Percentiles rank a stretch among this genome's conserved stretches.
phyloP scores from a whole-genome alignment of 2,888 invertebrate genomes.

The Deroplatys truncata region DNA sequence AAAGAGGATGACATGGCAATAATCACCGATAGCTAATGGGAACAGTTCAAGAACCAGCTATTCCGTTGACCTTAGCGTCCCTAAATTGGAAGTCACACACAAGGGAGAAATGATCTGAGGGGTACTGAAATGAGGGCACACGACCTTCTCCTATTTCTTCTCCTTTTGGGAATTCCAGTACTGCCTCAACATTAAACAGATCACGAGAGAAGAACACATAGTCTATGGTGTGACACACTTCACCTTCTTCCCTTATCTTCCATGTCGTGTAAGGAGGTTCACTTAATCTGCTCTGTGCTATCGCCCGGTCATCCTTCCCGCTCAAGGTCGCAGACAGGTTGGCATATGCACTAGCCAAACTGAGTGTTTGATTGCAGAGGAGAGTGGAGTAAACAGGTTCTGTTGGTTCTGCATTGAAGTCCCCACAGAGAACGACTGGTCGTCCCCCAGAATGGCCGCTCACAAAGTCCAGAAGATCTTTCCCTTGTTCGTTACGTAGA shows the following conservation, averaged over 20 bases:
- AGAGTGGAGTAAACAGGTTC: conserved; percentile 66
- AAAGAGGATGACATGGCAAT: not conserved
- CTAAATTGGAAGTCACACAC: conserved; percentile 55
- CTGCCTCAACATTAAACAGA: conserved; percentile 52
- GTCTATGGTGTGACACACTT: conserved; percentile 69
- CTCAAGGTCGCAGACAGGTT: conserved; percentile 29
- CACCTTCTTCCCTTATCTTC: conserved; percentile 68
- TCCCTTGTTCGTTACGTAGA: conserved; percentile 66
- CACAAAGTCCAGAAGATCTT: conserved; percentile 59
- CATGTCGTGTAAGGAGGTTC: conserved; percentile 73
- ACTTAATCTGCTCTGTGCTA: conserved; percentile 33
- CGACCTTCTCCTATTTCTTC: conserved; percentile 62
- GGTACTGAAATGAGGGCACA: conserved; percentile 64
- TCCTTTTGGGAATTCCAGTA: conserved; percentile 58
- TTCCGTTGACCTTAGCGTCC: not conserved
- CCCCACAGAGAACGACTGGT: conserved; percentile 65
- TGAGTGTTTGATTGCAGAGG: conserved; percentile 44
- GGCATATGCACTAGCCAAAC: conserved; percentile 53
- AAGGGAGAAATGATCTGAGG: conserved; percentile 74
- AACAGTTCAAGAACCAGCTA: not conserved
- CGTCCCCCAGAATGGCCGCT: conserved; percentile 47
- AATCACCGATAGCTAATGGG: not conserved
- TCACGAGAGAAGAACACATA: conserved; percentile 64
- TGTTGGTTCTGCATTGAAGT: conserved; percentile 70
- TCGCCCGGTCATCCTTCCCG: conserved; percentile 38